A percentile compares a stretch with the other conserved stretches of the same genome.
phyloP scores from a whole-genome alignment of 2,888 invertebrate species.

The Callinectes sapidus region DNA sequence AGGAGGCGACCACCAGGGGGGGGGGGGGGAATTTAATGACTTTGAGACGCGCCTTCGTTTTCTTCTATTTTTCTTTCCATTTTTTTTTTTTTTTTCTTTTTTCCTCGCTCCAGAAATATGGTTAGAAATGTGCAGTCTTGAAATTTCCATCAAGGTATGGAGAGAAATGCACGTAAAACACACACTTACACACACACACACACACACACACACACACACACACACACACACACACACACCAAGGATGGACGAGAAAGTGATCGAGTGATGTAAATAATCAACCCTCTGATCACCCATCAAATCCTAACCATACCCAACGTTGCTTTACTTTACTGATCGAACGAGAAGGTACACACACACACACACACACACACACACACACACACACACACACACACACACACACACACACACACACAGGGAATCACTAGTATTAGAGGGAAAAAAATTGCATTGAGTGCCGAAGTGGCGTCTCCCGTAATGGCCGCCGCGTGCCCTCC shows the following conservation, averaged over 20 bases:
- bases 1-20: background rate
- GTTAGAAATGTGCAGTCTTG: background rate
- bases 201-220: constrained; percentile 25
- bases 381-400: constrained; percentile 16
- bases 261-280: background rate
- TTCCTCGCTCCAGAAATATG: background rate
- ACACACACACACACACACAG: constrained; percentile 21
- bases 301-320: no score
- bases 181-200: constrained; percentile 17
- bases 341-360: background rate
- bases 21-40: background rate
- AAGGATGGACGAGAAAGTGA: background rate
- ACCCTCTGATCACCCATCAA: no score
- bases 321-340: no score
- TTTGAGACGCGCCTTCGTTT: background rate
- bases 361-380: constrained; percentile 20
- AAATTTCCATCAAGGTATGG: background rate
- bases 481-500: background rate
- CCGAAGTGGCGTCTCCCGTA: background rate
- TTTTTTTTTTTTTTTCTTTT: background rate
- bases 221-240: background rate
- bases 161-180: no score
- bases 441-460: background rate
- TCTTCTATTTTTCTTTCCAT: background rate
- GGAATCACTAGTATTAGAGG: background rate